Evolutionary conservation across 2,888 invertebrate genomes (phyloP).

Genomic region (Zaprionus lineosus): DNA sequence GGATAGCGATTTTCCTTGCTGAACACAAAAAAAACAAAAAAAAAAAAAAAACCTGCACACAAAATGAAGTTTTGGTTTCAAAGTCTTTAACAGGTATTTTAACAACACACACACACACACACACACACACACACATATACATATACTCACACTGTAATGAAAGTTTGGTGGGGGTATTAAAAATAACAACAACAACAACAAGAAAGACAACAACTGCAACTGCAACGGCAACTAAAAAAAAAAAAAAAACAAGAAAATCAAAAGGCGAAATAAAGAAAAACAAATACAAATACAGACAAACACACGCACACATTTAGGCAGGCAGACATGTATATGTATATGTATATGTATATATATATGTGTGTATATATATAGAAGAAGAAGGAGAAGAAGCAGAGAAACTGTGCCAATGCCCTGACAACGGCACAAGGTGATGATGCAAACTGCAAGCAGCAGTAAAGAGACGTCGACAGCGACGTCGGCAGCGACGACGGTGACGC

Average conservation of each 20-base stretch:
- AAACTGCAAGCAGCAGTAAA: constrained; percentile 65
- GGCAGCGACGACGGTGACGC: constrained; percentile 59
- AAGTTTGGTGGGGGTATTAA: not conserved
- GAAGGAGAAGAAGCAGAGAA: constrained; percentile 48
- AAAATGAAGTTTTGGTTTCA: not conserved
- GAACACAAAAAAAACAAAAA: too few relatives aligned
- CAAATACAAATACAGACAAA: constrained; percentile 32
- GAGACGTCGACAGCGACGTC: too few relatives aligned
- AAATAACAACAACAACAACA: constrained; percentile 3
- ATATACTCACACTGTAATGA: not conserved
- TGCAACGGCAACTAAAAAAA: constrained; percentile 40
- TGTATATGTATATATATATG: not conserved
- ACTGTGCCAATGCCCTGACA: constrained; percentile 82
- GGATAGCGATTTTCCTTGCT: too few relatives aligned
- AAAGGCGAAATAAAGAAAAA: constrained; percentile 46
- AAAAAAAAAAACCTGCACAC: too few relatives aligned
- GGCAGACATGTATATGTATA: not conserved
- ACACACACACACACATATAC: not conserved
- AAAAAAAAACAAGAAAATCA: constrained; percentile 56
- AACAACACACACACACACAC: not conserved
- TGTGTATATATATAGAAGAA: constrained; percentile 31
- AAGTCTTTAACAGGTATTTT: not conserved
- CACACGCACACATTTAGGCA: constrained; percentile 1
- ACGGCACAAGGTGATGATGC: constrained; percentile 81
- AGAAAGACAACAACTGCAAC: constrained; percentile 13